A percentile compares a stretch with the other conserved stretches of the same genome.
Evolutionary conservation across 2,888 invertebrate species (phyloP).

Genomic region (Biston betularia): DNA sequence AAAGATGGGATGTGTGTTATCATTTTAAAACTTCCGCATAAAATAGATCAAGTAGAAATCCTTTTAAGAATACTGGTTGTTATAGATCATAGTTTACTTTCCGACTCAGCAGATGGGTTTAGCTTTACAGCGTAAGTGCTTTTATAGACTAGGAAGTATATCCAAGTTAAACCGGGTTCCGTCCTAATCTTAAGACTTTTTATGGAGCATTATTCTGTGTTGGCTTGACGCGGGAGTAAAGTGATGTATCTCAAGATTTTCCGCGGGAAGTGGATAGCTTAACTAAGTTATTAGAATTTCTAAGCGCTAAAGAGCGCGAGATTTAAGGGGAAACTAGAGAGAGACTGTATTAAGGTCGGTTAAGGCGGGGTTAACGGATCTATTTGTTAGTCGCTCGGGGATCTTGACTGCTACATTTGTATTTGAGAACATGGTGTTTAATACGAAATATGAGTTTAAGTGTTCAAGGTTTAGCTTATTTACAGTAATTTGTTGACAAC

Average conservation of each 20-base stretch:
- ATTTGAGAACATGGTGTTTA: too few relatives aligned
- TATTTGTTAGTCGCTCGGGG: too few relatives aligned
- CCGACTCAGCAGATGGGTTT: conserved; percentile 23
- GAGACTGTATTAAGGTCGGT: background rate
- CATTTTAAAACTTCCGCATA: background rate
- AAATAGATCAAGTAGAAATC: too few relatives aligned
- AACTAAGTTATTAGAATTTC: conserved; percentile 27
- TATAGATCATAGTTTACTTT: background rate
- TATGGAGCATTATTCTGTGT: conserved; percentile 49
- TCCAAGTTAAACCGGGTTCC: conserved; percentile 5
- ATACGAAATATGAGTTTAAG: too few relatives aligned
- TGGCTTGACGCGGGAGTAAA: conserved; percentile 30
- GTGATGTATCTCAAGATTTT: conserved; percentile 42
- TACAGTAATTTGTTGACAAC: too few relatives aligned
- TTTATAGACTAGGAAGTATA: conserved; percentile 54
- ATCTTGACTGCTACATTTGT: too few relatives aligned
- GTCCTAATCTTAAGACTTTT: conserved; percentile 23
- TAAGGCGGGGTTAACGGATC: background rate
- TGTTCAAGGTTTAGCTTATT: too few relatives aligned
- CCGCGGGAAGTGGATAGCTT: conserved; percentile 21
- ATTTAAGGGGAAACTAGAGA: background rate
- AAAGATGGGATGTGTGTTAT: too few relatives aligned
- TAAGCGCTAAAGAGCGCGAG: conserved; percentile 1
- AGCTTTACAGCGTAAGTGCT: conserved; percentile 52
- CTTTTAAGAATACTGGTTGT: background rate